phyloP scores from a whole-genome alignment of 2,797 vertebrate genomes.

The Sarcophilus harrisii region DNA sequence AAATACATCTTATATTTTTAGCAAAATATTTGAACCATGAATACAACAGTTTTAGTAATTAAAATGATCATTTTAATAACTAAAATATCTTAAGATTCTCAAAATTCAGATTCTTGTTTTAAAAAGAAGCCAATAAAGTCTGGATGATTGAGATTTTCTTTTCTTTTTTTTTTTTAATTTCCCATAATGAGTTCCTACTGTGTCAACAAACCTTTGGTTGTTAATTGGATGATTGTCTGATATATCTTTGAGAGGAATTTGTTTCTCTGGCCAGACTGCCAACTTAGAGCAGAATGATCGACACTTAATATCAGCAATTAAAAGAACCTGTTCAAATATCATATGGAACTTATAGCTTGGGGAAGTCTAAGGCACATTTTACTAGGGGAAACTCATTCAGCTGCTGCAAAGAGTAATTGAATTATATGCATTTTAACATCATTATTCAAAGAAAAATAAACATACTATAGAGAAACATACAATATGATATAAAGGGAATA shows the following conservation, averaged over 20 bases:
- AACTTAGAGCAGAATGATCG: slow-evolving; percentile 86
- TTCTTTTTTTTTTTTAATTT: slow-evolving; percentile 83
- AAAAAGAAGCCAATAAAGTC: slow-evolving; percentile 65
- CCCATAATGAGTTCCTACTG: slow-evolving; percentile 90
- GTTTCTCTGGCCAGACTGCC: slow-evolving; percentile 86
- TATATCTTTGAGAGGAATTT: slow-evolving; percentile 83
- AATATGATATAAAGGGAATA: slow-evolving; percentile 68
- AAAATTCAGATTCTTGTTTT: slow-evolving; percentile 60
- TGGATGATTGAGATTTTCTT: slow-evolving; percentile 65
- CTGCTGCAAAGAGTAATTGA: slow-evolving; percentile 86
- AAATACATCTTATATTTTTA: slow-evolving; percentile 65
- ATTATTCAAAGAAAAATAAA: slow-evolving; percentile 95
- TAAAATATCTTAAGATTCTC: slow-evolving; percentile 68
- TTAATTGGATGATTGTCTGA: slow-evolving; percentile 93
- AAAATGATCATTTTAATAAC: slow-evolving; percentile 73
- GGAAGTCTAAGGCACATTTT: slow-evolving; percentile 81
- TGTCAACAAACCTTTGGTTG: slow-evolving; percentile 85
- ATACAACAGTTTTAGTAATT: slow-evolving; percentile 71
- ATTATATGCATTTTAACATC: slow-evolving; percentile 93
- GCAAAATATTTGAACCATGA: slow-evolving; percentile 67
- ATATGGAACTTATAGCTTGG: slow-evolving; percentile 89
- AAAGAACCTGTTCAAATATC: slow-evolving; percentile 92
- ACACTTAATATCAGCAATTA: slow-evolving; percentile 94
- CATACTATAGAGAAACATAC: slow-evolving; percentile 76
- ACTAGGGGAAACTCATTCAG: slow-evolving; percentile 80